These are phyloP conservation scores for Lepidocyrtoides sp. DNA, from an alignment of 2,888 invertebrate genomes.

Conservation along the genomic window DNA sequence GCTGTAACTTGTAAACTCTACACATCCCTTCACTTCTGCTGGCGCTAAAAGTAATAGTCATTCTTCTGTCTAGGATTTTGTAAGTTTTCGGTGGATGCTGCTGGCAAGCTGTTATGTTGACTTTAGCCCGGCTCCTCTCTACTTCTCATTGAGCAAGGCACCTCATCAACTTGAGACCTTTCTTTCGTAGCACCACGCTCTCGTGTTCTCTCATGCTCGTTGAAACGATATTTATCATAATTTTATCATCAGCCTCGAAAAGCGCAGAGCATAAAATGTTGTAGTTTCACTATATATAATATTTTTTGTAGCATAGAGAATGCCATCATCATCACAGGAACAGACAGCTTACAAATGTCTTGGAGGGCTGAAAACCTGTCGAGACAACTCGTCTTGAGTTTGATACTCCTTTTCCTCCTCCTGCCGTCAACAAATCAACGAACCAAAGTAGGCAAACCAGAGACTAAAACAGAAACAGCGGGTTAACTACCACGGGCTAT, in stretches of 20 bases:
- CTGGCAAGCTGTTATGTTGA: slow-evolving; percentile 36
- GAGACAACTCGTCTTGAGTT: slow-evolving; percentile 59
- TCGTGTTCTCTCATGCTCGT: slow-evolving; percentile 45
- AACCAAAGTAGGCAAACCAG: slow-evolving; percentile 43
- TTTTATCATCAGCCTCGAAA: slow-evolving; percentile 5
- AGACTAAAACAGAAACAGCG: slow-evolving; percentile 54
- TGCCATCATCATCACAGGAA: slow-evolving; percentile 14
- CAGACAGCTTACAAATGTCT: slow-evolving; percentile 40
- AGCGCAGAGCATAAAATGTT: slow-evolving; percentile 1
- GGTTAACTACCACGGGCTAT: slow-evolving; percentile 21
- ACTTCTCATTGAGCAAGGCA: slow-evolving; percentile 12
- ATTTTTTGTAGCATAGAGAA: neutral
- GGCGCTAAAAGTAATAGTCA: slow-evolving; percentile 31
- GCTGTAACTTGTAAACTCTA: too few species aligned
- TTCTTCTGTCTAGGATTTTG: slow-evolving; percentile 32
- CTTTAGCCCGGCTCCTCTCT: neutral
- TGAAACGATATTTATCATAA: slow-evolving; percentile 53
- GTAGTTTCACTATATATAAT: neutral
- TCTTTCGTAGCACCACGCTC: neutral
- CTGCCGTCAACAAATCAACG: slow-evolving; percentile 54
- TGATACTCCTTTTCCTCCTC: slow-evolving; percentile 55
- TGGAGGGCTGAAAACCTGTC: slow-evolving; percentile 59
- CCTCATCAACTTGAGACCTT: slow-evolving; percentile 61
- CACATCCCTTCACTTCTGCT: neutral
- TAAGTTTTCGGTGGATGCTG: slow-evolving; percentile 36